Evolutionary conservation across 2,797 vertebrate genomes (phyloP).

Genomic region (Chrysocyon brachyurus): DNA sequence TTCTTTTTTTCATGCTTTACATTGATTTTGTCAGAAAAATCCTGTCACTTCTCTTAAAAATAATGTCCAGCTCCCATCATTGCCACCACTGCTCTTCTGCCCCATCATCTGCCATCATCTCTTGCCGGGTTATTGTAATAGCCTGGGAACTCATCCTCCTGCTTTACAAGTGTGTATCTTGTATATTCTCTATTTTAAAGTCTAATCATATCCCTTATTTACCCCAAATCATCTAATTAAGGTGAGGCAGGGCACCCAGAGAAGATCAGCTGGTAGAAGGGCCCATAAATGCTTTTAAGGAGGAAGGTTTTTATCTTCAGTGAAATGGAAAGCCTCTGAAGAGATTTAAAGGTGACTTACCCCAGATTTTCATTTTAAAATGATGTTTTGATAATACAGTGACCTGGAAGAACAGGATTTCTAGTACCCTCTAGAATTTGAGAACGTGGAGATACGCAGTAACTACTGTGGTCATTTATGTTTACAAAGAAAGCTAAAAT

Average conservation of each 20-base stretch:
- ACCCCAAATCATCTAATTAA: neutral
- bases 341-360: neutral
- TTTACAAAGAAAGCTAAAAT: neutral
- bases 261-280: neutral
- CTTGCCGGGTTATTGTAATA: neutral
- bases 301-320: neutral
- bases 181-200: neutral
- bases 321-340: neutral
- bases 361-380: constrained; percentile 4
- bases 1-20: neutral
- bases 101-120: neutral
- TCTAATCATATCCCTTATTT: neutral
- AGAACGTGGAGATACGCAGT: neutral
- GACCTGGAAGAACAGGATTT: neutral
- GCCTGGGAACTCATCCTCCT: neutral
- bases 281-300: neutral
- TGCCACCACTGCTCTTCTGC: neutral
- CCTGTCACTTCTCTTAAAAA: neutral
- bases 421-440: neutral
- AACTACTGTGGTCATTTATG: neutral
- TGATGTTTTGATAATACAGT: neutral
- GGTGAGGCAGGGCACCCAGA: neutral
- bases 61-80: neutral
- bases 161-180: neutral
- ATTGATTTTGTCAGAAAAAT: neutral